Percentiles rank a stretch among this genome's conserved stretches.
Conservation (phyloP, 2,113 vertebrate genomes). For the Danionella cerebrum region DNA sequence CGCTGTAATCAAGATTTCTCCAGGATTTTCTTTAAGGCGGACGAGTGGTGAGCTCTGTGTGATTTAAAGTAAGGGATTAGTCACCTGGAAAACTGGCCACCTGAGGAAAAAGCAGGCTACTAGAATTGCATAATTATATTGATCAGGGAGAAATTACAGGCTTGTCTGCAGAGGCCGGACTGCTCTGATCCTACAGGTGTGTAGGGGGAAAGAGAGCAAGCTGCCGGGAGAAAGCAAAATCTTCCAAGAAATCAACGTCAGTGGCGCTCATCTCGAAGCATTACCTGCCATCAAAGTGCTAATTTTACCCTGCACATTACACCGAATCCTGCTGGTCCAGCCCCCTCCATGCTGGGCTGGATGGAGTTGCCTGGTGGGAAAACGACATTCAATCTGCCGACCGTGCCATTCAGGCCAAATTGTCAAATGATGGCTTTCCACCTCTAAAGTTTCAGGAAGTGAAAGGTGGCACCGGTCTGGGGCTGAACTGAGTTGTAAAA, state of each 20-base stretch:
- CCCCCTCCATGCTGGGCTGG: slow-evolving; percentile 61
- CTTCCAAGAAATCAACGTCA: slow-evolving; percentile 70
- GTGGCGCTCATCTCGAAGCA: slow-evolving; percentile 68
- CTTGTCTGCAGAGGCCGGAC: slow-evolving; percentile 53
- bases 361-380: slow-evolving; percentile 80
- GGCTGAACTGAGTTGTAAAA: slow-evolving; percentile 9
- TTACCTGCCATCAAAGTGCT: slow-evolving; percentile 77
- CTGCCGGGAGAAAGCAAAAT: slow-evolving; percentile 32
- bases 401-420: slow-evolving; percentile 72
- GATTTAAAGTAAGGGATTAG: slow-evolving; percentile 29
- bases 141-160: slow-evolving; percentile 69
- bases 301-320: slow-evolving; percentile 84
- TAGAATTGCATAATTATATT: slow-evolving; percentile 65
- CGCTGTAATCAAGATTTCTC: neutral
- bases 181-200: slow-evolving; percentile 64
- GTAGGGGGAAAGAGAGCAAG: slow-evolving; percentile 43
- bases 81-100: slow-evolving; percentile 16
- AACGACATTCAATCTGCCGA: slow-evolving; percentile 82
- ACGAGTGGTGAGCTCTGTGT: slow-evolving; percentile 11
- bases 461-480: slow-evolving; percentile 50
- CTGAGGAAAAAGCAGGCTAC: slow-evolving; percentile 33
- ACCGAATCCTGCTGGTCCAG: slow-evolving; percentile 50
- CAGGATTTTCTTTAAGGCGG: too few relatives aligned
- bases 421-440: slow-evolving; percentile 81
- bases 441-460: slow-evolving; percentile 68